Evolutionary conservation across 2,797 vertebrate genomes (phyloP).

Genomic region (Sebastes itinus): DNA sequence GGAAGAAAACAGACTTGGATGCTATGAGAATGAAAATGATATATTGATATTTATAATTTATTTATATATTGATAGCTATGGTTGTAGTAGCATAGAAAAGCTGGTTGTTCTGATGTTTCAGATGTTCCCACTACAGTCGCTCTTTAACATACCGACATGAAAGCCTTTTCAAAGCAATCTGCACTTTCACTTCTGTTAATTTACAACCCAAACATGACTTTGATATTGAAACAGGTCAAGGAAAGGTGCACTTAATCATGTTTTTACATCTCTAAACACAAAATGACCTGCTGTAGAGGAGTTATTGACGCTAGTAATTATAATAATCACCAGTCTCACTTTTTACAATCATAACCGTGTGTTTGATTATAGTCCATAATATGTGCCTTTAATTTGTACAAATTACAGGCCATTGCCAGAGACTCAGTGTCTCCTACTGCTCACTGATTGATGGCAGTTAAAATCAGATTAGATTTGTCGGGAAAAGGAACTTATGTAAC

Average conservation of each 20-base stretch:
- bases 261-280: neutral
- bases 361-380: constrained; percentile 5
- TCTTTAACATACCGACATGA: neutral
- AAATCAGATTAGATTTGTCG: neutral
- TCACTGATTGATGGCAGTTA: neutral
- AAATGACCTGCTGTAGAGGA: neutral
- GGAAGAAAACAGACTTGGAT: neutral
- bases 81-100: neutral
- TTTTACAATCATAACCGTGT: neutral
- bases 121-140: neutral
- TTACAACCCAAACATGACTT: neutral
- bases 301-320: constrained; percentile 12
- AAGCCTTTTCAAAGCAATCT: neutral
- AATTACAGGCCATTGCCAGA: neutral
- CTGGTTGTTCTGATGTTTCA: neutral
- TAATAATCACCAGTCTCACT: constrained; percentile 5
- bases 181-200: neutral
- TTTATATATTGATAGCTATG: neutral
- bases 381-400: neutral
- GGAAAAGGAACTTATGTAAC: neutral
- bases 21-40: neutral
- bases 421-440: neutral
- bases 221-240: neutral
- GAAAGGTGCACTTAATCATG: neutral
- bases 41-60: neutral